Base-by-base conservation (phyloP, 2,888 invertebrate species). In the Drosophila picticornis region DNA sequence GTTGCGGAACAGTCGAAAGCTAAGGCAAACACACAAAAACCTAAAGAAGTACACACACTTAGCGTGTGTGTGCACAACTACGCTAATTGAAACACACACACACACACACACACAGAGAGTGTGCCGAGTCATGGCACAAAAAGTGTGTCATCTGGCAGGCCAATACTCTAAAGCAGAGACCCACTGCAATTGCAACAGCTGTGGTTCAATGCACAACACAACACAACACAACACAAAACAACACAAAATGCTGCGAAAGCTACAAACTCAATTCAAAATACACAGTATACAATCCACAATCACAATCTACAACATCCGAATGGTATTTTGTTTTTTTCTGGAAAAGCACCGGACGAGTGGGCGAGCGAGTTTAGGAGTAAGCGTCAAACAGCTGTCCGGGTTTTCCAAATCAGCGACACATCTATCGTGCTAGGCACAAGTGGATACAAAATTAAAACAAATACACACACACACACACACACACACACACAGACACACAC, bases 391-490 rank as follows among this genome's bases (percentile, higher is more conserved):
- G 77, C 80, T 77, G 80, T 69, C 67, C 64, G 78, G 75, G 58
- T 67, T 79, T 79, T 79, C 79, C 79, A 75, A 79, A 79, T 79
- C 79, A 79, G 75, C 68, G 69, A 57, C 52, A 79, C 62, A 79
- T 76, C 77, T 81, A 77, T 84, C 89, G 87, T 87, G 61, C 87
- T 87, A 81, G 87, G 89, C 89, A 88, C 87, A 84, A 87, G 87
- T 81, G 79, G 87, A 87, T 83, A 88, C 89, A 86, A 88, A 85
- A 87, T 80, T 83, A 80, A 87, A 83, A 77, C 81, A 77, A 85
- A 84, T 63, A 68, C 56, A 66, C 51, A 55, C 66, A 57, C 56
- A 57, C 52, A 75, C 43, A 59, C 22, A 73, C 59, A 48, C 57
- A 79, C 46, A 58, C 22, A 76, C 59, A 48, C 5, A 34, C 34